Conservation (phyloP, 2,888 invertebrate species). For the Pyrrhosoma nymphula region DNA sequence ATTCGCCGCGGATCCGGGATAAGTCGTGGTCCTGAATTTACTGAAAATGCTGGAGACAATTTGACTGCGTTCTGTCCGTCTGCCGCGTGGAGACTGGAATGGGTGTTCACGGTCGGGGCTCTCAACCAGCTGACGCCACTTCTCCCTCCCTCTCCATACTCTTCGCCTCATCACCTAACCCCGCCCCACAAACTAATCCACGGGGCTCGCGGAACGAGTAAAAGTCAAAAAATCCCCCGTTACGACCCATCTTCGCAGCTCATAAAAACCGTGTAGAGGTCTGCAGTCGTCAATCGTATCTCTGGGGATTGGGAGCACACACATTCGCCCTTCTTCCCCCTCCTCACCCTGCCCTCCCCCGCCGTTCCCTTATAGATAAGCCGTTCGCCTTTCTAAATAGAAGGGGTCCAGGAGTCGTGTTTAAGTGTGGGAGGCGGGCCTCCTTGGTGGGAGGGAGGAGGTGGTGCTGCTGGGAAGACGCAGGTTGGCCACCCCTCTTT, state of each 20-base stretch:
- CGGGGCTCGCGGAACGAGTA: background rate
- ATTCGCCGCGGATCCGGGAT: too few relatives aligned
- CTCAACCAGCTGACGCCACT: too few relatives aligned
- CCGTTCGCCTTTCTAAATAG: background rate
- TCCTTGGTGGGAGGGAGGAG: background rate
- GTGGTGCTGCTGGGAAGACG: too few relatives aligned
- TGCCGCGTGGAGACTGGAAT: too few relatives aligned
- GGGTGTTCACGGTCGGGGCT: too few relatives aligned
- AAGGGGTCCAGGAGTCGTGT: background rate
- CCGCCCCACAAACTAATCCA: conserved; percentile 6
- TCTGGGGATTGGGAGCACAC: background rate
- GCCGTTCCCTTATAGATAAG: too few relatives aligned
- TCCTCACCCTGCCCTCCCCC: background rate
- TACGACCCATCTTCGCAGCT: conserved; percentile 35
- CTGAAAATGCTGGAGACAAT: too few relatives aligned
- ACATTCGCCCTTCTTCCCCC: background rate
- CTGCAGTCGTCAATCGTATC: background rate
- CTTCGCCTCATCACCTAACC: background rate
- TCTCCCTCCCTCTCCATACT: background rate
- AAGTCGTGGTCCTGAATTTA: too few relatives aligned
- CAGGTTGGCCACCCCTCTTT: too few relatives aligned
- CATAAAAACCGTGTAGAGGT: background rate
- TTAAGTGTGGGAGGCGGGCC: background rate
- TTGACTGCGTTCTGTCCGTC: too few relatives aligned
- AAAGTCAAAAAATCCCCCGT: background rate